Base-by-base conservation (phyloP, 2,888 invertebrate species). In the Cantharis rustica region DNA sequence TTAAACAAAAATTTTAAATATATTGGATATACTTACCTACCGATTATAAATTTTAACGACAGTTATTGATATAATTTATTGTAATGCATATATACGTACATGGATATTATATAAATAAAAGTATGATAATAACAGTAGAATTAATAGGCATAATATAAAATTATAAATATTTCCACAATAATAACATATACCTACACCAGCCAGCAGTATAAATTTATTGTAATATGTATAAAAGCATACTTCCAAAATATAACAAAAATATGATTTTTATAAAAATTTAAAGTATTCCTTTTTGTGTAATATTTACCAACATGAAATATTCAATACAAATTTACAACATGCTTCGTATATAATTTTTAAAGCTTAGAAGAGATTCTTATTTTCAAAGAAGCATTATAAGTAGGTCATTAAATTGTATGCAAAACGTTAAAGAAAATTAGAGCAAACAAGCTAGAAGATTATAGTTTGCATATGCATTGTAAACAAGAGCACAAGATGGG, bases 371-470 rank as follows among this genome's bases (percentile, higher is more conserved):
- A 66, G 17, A 16, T 66, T 66, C 69, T 76, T 26, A 72, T 27
- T 73, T 31, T 61, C 64, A 72, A 72, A 69, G 70, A 72, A 69
- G 47, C 47, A 47, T 16, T 72, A n/a, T 20, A 72, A 76, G 70
- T 73, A 66, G 66, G 76, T 71, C 73, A 71, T 76, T 76, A 76
- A 73, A 27, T 70, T 76, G 68, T 63, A 69, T 75, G 72, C 20
- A 69, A 61, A 72, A 31, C 70, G 68, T 68, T 73, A 68, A 66
- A 73, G 76, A 77, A 74, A 76, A 75, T 72, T 74, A 72, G 63
- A 72, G 68, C 72, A 75, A 74, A 77, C 74, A 77, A 23, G 64
- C 74, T 77, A 74, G 69, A 77, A 77, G 69, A 74, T 77, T 77
- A 71, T 71, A 77, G 77, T 74, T 73, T 76, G 73, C 71, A 73